Conservation (phyloP, 2,113 vertebrate genomes). For the Paratilapia polleni region DNA sequence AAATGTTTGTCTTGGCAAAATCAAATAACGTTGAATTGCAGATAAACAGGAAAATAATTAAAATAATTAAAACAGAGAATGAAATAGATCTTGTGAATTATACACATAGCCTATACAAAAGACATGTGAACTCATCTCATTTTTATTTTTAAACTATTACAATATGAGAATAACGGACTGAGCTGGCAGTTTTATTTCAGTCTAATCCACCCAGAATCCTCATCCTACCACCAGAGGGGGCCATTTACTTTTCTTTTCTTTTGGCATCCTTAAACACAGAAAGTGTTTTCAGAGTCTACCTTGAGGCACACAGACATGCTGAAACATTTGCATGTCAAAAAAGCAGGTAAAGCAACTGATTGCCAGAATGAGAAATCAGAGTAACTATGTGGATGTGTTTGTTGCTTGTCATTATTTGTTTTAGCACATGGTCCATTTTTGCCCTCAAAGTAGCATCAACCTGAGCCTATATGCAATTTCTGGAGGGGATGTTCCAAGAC, state of each 20-base stretch:
- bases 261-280: neutral
- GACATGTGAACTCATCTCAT: accelerated
- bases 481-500: neutral
- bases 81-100: neutral
- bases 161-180: neutral
- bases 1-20: slow-evolving; percentile 77
- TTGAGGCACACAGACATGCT: neutral
- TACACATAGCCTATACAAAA: neutral
- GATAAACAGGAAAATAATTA: neutral
- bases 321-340: neutral
- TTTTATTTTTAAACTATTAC: neutral
- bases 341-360: neutral
- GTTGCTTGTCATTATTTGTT: neutral
- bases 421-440: neutral
- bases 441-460: neutral
- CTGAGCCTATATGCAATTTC: neutral
- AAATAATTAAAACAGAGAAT: neutral
- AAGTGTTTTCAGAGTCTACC: neutral
- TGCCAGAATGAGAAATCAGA: neutral
- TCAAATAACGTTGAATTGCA: slow-evolving; percentile 16
- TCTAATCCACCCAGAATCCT: neutral
- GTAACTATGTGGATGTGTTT: neutral
- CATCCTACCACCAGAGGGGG: slow-evolving; percentile 7
- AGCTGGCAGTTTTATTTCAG: neutral
- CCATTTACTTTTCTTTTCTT: neutral